These are phyloP conservation scores for Trematomus loennbergii DNA, from an alignment of 2,113 vertebrate species.

Conservation along the genomic window DNA sequence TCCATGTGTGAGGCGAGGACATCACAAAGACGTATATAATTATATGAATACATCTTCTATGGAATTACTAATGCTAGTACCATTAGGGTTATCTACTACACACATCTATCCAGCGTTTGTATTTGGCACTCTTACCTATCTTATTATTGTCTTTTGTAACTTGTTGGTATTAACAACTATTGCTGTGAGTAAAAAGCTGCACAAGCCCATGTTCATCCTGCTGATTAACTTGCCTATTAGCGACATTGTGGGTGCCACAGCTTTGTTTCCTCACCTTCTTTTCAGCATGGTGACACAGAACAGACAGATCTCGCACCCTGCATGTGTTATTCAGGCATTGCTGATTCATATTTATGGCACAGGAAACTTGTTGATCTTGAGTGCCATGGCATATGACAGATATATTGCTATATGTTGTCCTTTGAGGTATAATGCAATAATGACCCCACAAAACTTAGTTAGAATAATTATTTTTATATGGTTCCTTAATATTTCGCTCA, in stretches of 20 bases:
- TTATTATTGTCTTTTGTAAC: constrained; percentile 66
- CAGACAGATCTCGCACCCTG: constrained; percentile 64
- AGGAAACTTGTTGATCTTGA: constrained; percentile 68
- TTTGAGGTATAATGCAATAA: constrained; percentile 71
- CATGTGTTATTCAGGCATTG: constrained; percentile 70
- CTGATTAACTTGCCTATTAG: constrained; percentile 74
- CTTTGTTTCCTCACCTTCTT: constrained; percentile 73
- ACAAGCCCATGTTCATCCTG: constrained; percentile 79
- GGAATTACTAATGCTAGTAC: constrained; percentile 40
- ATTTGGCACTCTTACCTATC: constrained; percentile 60
- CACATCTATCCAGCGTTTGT: constrained; percentile 63
- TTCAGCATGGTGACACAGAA: constrained; percentile 60
- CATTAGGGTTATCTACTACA: constrained; percentile 45
- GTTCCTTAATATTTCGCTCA: constrained; percentile 33
- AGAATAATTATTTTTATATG: constrained; percentile 64
- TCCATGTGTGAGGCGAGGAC: background rate
- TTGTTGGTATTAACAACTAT: constrained; percentile 65
- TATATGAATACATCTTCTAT: constrained; percentile 28
- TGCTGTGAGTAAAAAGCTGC: constrained; percentile 58
- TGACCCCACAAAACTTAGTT: constrained; percentile 47
- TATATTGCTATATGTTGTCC: constrained; percentile 78
- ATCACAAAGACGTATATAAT: too few species aligned
- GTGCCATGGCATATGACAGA: constrained; percentile 77
- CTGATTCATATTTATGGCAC: constrained; percentile 68
- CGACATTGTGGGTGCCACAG: constrained; percentile 71